A percentile compares a stretch with the other conserved stretches of the same genome.
Evolutionary conservation across 2,888 invertebrate genomes (phyloP).

Genomic region (Ophraella communa): DNA sequence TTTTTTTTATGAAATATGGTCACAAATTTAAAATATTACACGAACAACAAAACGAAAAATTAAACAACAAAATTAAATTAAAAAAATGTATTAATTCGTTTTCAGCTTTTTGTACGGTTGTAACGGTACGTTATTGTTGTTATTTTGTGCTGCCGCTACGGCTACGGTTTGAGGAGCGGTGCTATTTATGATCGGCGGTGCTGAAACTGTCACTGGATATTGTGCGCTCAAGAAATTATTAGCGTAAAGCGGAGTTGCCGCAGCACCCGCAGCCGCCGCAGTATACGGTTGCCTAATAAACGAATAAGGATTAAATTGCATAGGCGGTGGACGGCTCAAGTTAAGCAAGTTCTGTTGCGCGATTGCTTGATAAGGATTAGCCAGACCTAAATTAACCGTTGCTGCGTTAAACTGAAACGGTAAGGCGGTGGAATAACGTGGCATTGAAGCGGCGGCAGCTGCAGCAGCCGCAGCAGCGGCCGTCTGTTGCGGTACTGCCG

Average conservation of each 20-base stretch:
- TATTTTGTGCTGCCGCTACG: slow-evolving; percentile 61
- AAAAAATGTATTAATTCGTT: slow-evolving; percentile 69
- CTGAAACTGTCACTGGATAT: slow-evolving; percentile 60
- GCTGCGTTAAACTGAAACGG: slow-evolving; percentile 51
- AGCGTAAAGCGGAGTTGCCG: slow-evolving; percentile 57
- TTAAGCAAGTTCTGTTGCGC: slow-evolving; percentile 52
- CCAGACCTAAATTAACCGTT: slow-evolving; percentile 49
- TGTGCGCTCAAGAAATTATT: slow-evolving; percentile 53
- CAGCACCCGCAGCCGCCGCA: slow-evolving; percentile 48
- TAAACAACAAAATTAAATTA: slow-evolving; percentile 21
- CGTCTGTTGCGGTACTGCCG: slow-evolving; percentile 58
- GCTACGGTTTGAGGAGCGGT: slow-evolving; percentile 50
- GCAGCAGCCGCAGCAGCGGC: slow-evolving; percentile 57
- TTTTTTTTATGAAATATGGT: slow-evolving; percentile 1
- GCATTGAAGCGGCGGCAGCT: slow-evolving; percentile 49
- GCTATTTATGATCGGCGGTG: slow-evolving; percentile 51
- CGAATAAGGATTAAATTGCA: slow-evolving; percentile 61
- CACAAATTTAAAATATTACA: slow-evolving; percentile 15
- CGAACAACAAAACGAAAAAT: slow-evolving; percentile 19
- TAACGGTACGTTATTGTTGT: slow-evolving; percentile 65
- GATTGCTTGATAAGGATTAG: slow-evolving; percentile 57
- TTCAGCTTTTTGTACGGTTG: slow-evolving; percentile 93
- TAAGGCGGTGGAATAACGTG: slow-evolving; percentile 51
- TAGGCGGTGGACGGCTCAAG: slow-evolving; percentile 53
- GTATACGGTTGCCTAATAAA: slow-evolving; percentile 56